phyloP scores from a whole-genome alignment of 2,888 invertebrate species.

The Diaprepes abbreviatus region DNA sequence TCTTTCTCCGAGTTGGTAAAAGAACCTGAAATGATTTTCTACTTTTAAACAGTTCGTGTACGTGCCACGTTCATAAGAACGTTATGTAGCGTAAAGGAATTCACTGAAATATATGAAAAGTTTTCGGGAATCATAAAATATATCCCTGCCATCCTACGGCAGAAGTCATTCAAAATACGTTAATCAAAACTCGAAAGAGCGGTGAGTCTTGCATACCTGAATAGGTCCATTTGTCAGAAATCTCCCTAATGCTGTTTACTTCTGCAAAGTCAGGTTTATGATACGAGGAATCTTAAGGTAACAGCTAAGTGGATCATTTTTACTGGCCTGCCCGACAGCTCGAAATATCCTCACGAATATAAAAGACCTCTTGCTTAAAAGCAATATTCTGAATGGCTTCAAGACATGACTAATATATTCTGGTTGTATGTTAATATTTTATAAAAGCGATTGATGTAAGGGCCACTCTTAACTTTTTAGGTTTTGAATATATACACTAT shows the following conservation, averaged over 20 bases:
- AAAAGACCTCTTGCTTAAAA: conserved; percentile 34
- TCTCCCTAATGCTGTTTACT: conserved; percentile 53
- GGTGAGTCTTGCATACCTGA: conserved; percentile 54
- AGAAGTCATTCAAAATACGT: conserved; percentile 57
- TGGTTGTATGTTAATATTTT: conserved; percentile 25
- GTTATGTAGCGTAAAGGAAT: conserved; percentile 12
- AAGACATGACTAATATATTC: conserved; percentile 32
- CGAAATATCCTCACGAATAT: conserved; percentile 34
- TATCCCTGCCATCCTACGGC: conserved; percentile 39
- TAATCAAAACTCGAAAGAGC: conserved; percentile 57
- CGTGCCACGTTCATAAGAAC: conserved; percentile 2
- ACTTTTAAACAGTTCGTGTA: not conserved
- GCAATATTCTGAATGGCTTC: conserved; percentile 39
- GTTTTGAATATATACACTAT: not conserved
- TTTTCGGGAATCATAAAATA: conserved; percentile 45
- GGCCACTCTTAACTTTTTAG: not conserved
- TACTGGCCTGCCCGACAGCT: conserved; percentile 49
- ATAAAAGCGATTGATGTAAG: conserved; percentile 24
- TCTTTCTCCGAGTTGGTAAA: no score
- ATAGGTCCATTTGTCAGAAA: conserved; percentile 55
- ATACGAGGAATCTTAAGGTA: conserved; percentile 51
- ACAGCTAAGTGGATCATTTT: conserved; percentile 62
- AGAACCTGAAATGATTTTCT: not conserved
- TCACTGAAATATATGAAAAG: conserved; percentile 12
- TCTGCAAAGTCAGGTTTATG: conserved; percentile 50